These are phyloP conservation scores for Pristionchus japonicus DNA, from an alignment of 2,888 invertebrate species.

Conservation along the genomic window DNA sequence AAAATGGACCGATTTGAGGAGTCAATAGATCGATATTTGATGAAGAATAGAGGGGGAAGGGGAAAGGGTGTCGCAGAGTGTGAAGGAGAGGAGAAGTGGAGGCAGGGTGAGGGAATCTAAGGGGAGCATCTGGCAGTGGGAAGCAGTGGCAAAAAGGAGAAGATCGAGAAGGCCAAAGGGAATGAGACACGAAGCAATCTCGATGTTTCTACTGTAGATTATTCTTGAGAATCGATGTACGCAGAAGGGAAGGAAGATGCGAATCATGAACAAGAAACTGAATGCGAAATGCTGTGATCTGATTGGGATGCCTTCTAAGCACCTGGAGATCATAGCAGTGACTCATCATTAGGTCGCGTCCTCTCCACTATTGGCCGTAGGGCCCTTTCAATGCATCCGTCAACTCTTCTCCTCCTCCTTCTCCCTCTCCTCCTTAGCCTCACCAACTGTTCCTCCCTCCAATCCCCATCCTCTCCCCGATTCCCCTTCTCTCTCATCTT, in stretches of 20 bases:
- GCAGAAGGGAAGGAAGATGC: too few species aligned
- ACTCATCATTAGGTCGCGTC: neutral
- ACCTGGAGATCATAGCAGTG: neutral
- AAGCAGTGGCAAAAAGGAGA: constrained; percentile 11
- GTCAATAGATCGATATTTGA: neutral
- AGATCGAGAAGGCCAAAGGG: neutral
- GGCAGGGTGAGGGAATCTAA: neutral
- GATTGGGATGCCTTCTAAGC: too few species aligned
- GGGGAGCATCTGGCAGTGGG: neutral
- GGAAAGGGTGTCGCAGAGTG: neutral
- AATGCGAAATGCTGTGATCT: too few species aligned
- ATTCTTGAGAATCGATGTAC: too few species aligned
- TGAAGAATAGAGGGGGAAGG: neutral
- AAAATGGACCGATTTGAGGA: neutral
- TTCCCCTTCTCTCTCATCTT: neutral
- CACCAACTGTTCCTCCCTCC: neutral
- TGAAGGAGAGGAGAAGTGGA: neutral
- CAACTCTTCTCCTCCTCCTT: neutral
- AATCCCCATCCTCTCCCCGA: neutral
- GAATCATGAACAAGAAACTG: too few species aligned
- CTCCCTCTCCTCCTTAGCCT: constrained; percentile 28
- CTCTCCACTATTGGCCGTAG: neutral
- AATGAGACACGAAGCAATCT: neutral
- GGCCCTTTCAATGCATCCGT: neutral
- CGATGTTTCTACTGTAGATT: neutral